These are phyloP conservation scores for Suncus etruscus DNA, from an alignment of 2,113 vertebrate species.

Conservation along the genomic window DNA sequence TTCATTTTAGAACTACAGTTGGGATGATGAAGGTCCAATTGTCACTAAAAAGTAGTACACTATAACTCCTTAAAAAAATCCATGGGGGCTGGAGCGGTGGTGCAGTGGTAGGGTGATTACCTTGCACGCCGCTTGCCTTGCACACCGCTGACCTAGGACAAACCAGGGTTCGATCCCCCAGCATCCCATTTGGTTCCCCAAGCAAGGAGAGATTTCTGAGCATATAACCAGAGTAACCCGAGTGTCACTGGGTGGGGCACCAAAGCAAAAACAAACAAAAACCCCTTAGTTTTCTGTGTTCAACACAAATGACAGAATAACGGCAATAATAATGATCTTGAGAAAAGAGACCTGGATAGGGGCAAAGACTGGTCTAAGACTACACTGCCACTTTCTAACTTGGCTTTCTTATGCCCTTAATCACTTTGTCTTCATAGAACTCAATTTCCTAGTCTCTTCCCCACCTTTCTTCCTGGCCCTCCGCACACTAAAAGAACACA, in stretches of 20 bases:
- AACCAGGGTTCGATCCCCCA: too few relatives aligned
- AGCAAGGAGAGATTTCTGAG: too few relatives aligned
- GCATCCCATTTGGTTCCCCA: too few relatives aligned
- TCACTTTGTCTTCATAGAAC: conserved; percentile 12
- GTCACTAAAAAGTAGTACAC: neutral
- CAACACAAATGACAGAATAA: neutral
- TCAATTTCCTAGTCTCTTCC: conserved; percentile 22
- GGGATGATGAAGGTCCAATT: neutral
- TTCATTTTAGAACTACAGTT: neutral
- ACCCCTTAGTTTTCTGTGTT: neutral
- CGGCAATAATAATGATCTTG: neutral
- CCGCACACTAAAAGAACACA: neutral
- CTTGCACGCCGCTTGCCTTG: too few relatives aligned
- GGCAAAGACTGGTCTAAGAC: conserved; percentile 14
- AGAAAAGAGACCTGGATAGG: neutral
- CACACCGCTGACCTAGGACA: too few relatives aligned
- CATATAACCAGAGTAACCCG: too few relatives aligned
- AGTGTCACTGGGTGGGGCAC: too few relatives aligned
- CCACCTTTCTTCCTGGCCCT: neutral
- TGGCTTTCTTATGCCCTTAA: neutral
- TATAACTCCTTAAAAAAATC: neutral
- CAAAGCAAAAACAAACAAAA: too few relatives aligned
- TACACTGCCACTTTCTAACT: neutral
- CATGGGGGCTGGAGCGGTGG: too few relatives aligned
- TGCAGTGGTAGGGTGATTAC: too few relatives aligned